Evolutionary conservation across 2,888 invertebrate genomes (phyloP).

Genomic region (Ochropleura plecta): DNA sequence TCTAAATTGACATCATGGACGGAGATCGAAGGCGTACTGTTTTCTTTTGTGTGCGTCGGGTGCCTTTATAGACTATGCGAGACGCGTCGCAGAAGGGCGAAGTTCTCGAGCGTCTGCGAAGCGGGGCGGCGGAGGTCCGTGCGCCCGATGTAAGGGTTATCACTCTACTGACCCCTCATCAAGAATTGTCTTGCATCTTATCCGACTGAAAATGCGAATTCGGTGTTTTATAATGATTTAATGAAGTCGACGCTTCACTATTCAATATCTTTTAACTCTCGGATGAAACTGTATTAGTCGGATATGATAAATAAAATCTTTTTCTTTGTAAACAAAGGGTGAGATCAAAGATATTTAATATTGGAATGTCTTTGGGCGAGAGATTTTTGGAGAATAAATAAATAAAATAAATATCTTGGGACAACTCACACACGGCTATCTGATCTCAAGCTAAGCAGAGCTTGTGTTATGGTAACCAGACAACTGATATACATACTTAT

Average conservation of each 20-base stretch:
- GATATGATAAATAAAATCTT: slow-evolving; percentile 1
- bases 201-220: slow-evolving; percentile 73
- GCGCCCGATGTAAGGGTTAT: slow-evolving; percentile 81
- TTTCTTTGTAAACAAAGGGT: neutral
- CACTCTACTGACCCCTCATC: slow-evolving; percentile 76
- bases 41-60: slow-evolving; percentile 82
- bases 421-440: too few species aligned
- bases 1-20: slow-evolving; percentile 84
- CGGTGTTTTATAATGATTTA: slow-evolving; percentile 55
- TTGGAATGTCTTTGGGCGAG: neutral
- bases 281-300: neutral
- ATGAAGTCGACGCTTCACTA: slow-evolving; percentile 21
- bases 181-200: slow-evolving; percentile 75
- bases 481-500: too few species aligned
- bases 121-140: slow-evolving; percentile 80
- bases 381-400: neutral
- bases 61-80: slow-evolving; percentile 87
- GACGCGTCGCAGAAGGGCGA: slow-evolving; percentile 84
- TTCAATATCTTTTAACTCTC: slow-evolving; percentile 12
- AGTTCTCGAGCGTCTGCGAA: slow-evolving; percentile 79
- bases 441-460: too few species aligned
- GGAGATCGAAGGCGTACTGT: slow-evolving; percentile 86
- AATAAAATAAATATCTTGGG: too few species aligned
- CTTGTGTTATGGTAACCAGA: too few species aligned
- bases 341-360: neutral